Base-by-base conservation (phyloP, 1,140 invertebrate species). In the Leptinotarsa undecemlineata region DNA sequence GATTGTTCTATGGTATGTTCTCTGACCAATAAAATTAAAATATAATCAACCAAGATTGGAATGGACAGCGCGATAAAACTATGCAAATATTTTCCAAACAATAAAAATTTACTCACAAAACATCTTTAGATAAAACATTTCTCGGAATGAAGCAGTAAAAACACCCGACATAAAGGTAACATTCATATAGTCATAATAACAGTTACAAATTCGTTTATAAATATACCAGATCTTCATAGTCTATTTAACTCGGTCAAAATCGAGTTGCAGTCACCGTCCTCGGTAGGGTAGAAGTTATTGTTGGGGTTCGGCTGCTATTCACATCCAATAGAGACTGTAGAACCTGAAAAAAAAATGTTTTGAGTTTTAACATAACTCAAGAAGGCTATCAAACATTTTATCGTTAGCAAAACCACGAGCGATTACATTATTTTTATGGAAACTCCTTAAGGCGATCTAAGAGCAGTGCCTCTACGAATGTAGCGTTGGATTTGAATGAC, bases 191-290 rank as follows among this genome's bases (percentile, higher is more conserved):
- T 76, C 64, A 71, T 61, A 47, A 72, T 72, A 72, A 66, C 71
- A 66, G 68, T 67, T 68, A 73, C 63, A 57, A 26, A 71, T 74
- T 77, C 71, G 73, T 74, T 79, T 81, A 81, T 77, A 81, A 81
- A 76, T 82, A 81, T 74, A 79, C 76, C 75, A 82, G 73, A 72
- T 80, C 80, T 76, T 78, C 73, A 21, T 23, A 74, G 63, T 76
- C 62, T 75, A 78, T 71, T 84, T 84, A 81, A 81, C 73, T 81
- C 78, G 84, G 84, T 85, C 84, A 85, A 80, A 85, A 85, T 20
- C 84, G 78, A 68, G 84, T 85, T 62, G 84, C 84, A 6, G 83
- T 84, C 11, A 84, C 81, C 69, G 81, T 79, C 71, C 83, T 75
- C 13, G 84, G 84, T 73, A 82, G 79, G 51, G 81, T 83, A 23